Base-by-base conservation (phyloP, 2,797 vertebrate genomes). In the Acomys russatus region DNA sequence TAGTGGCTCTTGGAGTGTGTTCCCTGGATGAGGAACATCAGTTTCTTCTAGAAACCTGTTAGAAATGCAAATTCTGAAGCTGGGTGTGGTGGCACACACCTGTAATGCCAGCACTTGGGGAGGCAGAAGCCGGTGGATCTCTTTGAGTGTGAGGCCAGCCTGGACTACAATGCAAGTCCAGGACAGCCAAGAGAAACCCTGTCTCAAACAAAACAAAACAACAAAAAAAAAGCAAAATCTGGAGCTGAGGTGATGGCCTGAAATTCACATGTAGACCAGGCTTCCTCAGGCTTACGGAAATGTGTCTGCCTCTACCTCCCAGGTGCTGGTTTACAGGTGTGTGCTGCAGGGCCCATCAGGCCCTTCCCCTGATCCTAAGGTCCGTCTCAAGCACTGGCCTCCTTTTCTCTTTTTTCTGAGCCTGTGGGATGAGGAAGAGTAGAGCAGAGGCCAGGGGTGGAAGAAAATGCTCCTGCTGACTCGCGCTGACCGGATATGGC, bases 401-500 rank as follows among this genome's bases (percentile, higher is more conserved):
- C 15, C 4, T 68, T 35, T 92, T 70, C 17, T 74, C 3, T 92
- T 59, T 94, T 68, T 71, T 18, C 61, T 28, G 59, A 35, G 74
- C 76, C 78, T 54, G 15, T 74, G 56, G 63, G 23, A 17, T 89
- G 17, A 38, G n/a, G 28, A 73, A 70, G 18, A 70, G 12, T 51
- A 73, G 63, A n/a, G 17, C 70, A 54, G 23, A 44, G 2, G 2
- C 1, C n/a, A 20, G 63, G 20, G 56, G 5, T 59, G 14, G 64
- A 87, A 79, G 88, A 63, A 82, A 54, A 28, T 44, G 0, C 30
- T 25, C 10, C 59, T 35, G 18, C 49, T 22, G 30, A 49, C 44
- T n/a, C 18, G 9, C 4, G 4, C 33, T 49, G 35, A 10, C 49
- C 0, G 11, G 35, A 0, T 38, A 3, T 23, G 9, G 0, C 4